Conservation (phyloP, 2,888 invertebrate species). For the Pharmacophagus antenor region DNA sequence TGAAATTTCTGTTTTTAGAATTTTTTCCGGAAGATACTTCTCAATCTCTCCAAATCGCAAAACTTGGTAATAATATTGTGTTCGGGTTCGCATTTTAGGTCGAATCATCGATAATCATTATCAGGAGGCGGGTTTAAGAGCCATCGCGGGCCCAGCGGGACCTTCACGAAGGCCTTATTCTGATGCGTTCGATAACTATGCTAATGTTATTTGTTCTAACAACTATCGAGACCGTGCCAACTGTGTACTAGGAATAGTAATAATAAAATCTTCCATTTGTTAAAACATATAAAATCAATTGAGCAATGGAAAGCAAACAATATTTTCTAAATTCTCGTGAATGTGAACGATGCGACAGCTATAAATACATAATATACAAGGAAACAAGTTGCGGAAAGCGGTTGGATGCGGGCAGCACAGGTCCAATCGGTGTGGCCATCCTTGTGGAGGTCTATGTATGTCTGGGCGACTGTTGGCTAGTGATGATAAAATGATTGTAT, state of each 20-base stretch:
- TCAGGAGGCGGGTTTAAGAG: conserved; percentile 79
- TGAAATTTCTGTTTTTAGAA: conserved; percentile 32
- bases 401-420: no score
- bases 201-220: conserved; percentile 76
- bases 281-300: conserved; percentile 37
- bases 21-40: conserved; percentile 52
- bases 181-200: conserved; percentile 79
- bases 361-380: no score
- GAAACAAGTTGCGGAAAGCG: no score
- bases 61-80: conserved; percentile 76
- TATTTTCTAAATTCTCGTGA: no score
- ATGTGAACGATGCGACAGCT: no score
- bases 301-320: neutral
- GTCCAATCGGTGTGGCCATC: no score
- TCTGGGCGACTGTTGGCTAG: no score
- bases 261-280: conserved; percentile 36
- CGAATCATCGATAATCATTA: conserved; percentile 81
- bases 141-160: conserved; percentile 71
- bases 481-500: no score
- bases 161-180: conserved; percentile 78
- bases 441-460: no score
- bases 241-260: conserved; percentile 39
- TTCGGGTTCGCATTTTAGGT: conserved; percentile 67
- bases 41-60: conserved; percentile 69
- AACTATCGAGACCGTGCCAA: conserved; percentile 69